A percentile compares a stretch with the other conserved stretches of the same genome.
Evolutionary conservation across 2,113 vertebrate genomes (phyloP).

Genomic region (Hemibagrus wyckioides): DNA sequence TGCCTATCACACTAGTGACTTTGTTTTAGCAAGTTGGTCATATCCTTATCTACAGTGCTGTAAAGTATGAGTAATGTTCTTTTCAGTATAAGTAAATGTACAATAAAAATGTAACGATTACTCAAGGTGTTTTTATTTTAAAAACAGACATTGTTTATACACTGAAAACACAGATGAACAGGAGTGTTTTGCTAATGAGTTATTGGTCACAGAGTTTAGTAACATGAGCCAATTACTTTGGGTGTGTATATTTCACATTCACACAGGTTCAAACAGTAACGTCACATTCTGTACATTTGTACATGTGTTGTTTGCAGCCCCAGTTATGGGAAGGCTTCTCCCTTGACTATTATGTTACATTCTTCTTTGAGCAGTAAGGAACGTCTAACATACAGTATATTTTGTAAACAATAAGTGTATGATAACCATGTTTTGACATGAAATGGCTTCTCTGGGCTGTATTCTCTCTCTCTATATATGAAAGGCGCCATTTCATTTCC

Average conservation of each 20-base stretch:
- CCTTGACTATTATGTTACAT: background rate
- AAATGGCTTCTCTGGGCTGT: background rate
- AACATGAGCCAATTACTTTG: background rate
- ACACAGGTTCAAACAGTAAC: background rate
- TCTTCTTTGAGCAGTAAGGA: background rate
- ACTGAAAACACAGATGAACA: background rate
- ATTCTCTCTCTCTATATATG: background rate
- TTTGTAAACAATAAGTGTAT: background rate
- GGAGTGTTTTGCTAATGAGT: background rate
- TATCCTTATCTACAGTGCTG: background rate
- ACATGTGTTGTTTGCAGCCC: background rate
- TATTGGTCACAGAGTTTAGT: background rate
- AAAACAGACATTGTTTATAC: background rate
- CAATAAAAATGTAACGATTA: background rate
- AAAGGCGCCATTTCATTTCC: background rate
- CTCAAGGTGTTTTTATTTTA: background rate
- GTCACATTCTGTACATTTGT: background rate
- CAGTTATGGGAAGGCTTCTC: background rate
- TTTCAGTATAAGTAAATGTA: background rate
- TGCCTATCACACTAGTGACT: background rate
- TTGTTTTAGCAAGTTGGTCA: background rate
- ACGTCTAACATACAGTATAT: background rate
- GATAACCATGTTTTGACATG: background rate
- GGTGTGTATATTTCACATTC: constrained; percentile 8
- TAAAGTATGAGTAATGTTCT: background rate